Evolutionary conservation across 1,140 invertebrate species (phyloP).

Genomic region (Pantala flavescens): DNA sequence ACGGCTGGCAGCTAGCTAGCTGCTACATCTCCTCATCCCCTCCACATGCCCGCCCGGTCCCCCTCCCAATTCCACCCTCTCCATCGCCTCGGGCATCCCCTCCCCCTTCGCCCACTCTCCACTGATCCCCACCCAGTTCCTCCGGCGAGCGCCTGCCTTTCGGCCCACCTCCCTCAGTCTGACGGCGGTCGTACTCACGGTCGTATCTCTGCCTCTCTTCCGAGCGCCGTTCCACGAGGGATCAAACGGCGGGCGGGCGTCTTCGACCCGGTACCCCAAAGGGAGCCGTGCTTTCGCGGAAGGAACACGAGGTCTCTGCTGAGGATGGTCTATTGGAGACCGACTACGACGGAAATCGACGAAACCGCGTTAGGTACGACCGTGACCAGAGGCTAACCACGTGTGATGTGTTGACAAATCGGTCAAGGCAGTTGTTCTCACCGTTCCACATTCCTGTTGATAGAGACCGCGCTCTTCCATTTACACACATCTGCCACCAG

Average conservation of each 20-base stretch:
- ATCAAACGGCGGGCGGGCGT: not conserved
- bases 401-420: too few relatives aligned
- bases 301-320: too few relatives aligned
- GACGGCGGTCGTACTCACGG: not conserved
- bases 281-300: not conserved
- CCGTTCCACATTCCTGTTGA: too few relatives aligned
- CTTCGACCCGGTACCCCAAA: not conserved
- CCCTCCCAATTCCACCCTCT: not conserved
- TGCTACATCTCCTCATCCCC: not conserved
- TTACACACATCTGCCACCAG: too few relatives aligned
- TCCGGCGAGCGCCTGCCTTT: not conserved
- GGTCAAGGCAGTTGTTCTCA: too few relatives aligned
- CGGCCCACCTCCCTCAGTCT: slow-evolving; percentile 5
- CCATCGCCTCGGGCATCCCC: not conserved
- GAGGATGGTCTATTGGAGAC: too few relatives aligned
- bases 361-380: too few relatives aligned
- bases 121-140: not conserved
- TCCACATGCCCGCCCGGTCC: not conserved
- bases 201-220: not conserved
- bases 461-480: too few relatives aligned
- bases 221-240: not conserved
- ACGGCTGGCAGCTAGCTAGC: slow-evolving; percentile 1
- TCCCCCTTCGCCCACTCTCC: not conserved
- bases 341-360: too few relatives aligned
- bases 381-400: too few relatives aligned